These are phyloP conservation scores for Cryptops parisi DNA, from an alignment of 2,888 invertebrate genomes.

Conservation along the genomic window DNA sequence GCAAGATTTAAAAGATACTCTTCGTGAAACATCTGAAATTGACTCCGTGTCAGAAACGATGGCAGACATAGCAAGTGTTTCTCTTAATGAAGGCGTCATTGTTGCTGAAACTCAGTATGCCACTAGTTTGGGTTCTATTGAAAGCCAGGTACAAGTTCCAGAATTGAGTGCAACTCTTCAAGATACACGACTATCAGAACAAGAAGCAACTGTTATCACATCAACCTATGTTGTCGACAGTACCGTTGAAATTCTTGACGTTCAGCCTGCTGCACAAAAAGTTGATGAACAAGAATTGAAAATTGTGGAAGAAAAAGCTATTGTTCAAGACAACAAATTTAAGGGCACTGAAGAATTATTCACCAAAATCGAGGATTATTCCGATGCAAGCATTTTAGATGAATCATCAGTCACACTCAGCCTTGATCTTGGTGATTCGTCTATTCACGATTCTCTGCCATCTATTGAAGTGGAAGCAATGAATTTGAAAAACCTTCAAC, in stretches of 20 bases:
- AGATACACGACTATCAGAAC: not conserved
- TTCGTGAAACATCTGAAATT: conserved; percentile 5
- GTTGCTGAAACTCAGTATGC: not conserved
- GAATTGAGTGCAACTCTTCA: not conserved
- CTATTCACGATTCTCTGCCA: not conserved
- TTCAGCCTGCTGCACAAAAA: not conserved
- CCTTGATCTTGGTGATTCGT: not conserved
- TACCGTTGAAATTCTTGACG: not conserved
- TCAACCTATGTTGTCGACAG: not conserved
- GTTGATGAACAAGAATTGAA: not conserved
- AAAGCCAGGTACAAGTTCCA: too few species aligned
- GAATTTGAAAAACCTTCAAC: not conserved
- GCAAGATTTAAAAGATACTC: conserved; percentile 6
- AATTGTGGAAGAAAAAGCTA: not conserved
- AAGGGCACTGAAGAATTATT: not conserved
- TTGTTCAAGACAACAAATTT: not conserved
- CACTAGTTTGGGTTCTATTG: not conserved
- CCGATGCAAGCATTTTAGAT: not conserved
- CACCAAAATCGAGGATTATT: not conserved
- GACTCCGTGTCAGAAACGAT: not conserved
- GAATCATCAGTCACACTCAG: not conserved
- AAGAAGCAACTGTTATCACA: not conserved
- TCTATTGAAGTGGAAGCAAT: not conserved
- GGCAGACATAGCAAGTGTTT: conserved; percentile 3
- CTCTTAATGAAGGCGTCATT: conserved; percentile 6